Conservation (phyloP, 2,797 vertebrate genomes). For the Myripristis jacobus region DNA sequence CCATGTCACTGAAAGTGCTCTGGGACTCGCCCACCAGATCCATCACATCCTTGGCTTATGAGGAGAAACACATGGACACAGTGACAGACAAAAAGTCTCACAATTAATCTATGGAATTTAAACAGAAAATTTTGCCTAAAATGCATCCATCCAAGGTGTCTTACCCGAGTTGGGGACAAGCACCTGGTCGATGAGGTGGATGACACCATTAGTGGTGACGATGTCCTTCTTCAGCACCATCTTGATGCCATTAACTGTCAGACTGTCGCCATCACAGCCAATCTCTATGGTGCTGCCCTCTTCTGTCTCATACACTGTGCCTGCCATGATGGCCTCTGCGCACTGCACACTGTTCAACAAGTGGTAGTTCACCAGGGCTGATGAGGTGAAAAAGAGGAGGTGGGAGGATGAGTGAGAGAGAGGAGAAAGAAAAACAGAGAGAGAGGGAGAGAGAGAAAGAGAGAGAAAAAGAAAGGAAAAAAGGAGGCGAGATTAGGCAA, state of each 20-base stretch:
- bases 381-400: background rate
- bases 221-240: constrained; percentile 97
- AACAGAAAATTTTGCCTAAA: no score
- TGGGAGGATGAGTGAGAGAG: background rate
- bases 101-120: no score
- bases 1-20: constrained; percentile 88
- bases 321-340: constrained; percentile 93
- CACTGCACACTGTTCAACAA: constrained; percentile 92
- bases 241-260: constrained; percentile 94
- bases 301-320: constrained; percentile 87
- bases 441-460: background rate
- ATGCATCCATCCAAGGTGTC: constrained; percentile 20
- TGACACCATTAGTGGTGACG: constrained; percentile 92
- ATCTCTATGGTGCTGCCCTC: constrained; percentile 93
- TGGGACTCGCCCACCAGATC: constrained; percentile 89
- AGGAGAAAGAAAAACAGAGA: background rate
- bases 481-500: no score
- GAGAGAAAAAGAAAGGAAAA: constrained; percentile 1
- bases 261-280: constrained; percentile 92
- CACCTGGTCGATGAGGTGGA: constrained; percentile 93
- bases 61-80: constrained; percentile 19
- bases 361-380: constrained; percentile 94
- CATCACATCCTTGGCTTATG: constrained; percentile 91
- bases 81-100: background rate
- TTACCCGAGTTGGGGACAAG: constrained; percentile 94